Conservation (phyloP, 92 coral and sea anemone species). For the Ricordea florida region DNA sequence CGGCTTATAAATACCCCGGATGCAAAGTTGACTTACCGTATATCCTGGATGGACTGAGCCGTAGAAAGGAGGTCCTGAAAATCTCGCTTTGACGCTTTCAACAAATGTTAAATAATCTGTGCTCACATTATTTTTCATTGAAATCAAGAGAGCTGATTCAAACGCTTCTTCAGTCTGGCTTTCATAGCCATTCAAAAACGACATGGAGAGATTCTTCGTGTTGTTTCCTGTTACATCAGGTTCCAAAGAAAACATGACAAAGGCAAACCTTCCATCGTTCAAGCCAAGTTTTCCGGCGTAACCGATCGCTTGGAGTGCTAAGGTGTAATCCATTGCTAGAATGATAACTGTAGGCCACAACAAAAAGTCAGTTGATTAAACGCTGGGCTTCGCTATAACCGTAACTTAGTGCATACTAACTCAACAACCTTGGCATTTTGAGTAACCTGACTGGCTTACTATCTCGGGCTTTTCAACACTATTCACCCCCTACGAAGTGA, state of each 20-base stretch:
- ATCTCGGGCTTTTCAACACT: no score
- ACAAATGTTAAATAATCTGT: constrained; percentile 47
- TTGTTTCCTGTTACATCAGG: constrained; percentile 41
- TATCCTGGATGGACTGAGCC: constrained; percentile 23
- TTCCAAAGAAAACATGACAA: constrained; percentile 72
- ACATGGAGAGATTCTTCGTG: constrained; percentile 25
- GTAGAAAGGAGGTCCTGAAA: constrained; percentile 48
- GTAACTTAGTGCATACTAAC: not conserved
- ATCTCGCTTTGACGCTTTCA: constrained; percentile 32
- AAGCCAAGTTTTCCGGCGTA: constrained; percentile 63
- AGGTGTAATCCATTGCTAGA: constrained; percentile 74
- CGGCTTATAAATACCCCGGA: not conserved
- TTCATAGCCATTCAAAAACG: not conserved
- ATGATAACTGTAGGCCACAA: constrained; percentile 68
- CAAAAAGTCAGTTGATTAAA: not conserved
- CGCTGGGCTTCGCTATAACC: not conserved
- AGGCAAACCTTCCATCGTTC: constrained; percentile 60
- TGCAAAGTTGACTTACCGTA: not conserved
- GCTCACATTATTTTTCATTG: constrained; percentile 49
- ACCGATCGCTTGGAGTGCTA: constrained; percentile 63
- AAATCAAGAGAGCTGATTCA: constrained; percentile 61
- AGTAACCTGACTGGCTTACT: no score
- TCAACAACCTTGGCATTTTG: not conserved
- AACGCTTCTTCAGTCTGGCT: constrained; percentile 27
- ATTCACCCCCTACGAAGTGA: no score